Conservation (phyloP, 1,140 invertebrate species). For the Drosophila cardini region DNA sequence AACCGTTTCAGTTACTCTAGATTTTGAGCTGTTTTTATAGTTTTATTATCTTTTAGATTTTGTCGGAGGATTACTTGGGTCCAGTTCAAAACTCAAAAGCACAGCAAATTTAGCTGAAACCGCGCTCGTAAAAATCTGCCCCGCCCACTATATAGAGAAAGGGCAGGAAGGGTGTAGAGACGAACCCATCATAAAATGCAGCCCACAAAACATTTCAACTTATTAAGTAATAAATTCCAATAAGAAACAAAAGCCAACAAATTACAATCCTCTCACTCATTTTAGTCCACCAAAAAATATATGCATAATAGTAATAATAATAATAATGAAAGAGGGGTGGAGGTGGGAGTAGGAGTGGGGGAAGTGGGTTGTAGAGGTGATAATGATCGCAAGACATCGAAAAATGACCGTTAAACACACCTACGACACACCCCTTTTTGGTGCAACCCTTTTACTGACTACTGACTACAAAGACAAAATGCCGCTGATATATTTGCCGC, state of each 20-base stretch:
- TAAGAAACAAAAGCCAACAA: slow-evolving; percentile 64
- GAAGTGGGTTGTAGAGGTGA: slow-evolving; percentile 51
- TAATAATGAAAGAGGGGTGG: slow-evolving; percentile 52
- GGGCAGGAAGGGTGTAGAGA: neutral
- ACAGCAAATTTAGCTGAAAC: slow-evolving; percentile 64
- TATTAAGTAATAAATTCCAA: slow-evolving; percentile 83
- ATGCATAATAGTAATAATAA: slow-evolving; percentile 69
- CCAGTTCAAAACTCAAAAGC: slow-evolving; percentile 65
- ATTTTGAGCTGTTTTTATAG: slow-evolving; percentile 64
- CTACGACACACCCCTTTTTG: slow-evolving; percentile 54
- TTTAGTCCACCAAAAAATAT: slow-evolving; percentile 17
- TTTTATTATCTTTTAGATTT: slow-evolving; percentile 75
- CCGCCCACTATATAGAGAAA: neutral
- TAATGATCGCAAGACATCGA: slow-evolving; percentile 81
- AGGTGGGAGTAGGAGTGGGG: no score
- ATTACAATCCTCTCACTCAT: slow-evolving; percentile 27
- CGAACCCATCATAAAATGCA: slow-evolving; percentile 38
- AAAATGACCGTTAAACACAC: slow-evolving; percentile 82
- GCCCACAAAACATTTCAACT: slow-evolving; percentile 59
- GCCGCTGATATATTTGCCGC: slow-evolving; percentile 55
- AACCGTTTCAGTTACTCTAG: neutral
- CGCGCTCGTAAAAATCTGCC: slow-evolving; percentile 70
- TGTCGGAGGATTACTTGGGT: slow-evolving; percentile 15
- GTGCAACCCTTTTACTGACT: slow-evolving; percentile 60
- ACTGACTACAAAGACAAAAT: slow-evolving; percentile 52